Base-by-base conservation (phyloP, 2,888 invertebrate genomes). In the Serripes groenlandicus region DNA sequence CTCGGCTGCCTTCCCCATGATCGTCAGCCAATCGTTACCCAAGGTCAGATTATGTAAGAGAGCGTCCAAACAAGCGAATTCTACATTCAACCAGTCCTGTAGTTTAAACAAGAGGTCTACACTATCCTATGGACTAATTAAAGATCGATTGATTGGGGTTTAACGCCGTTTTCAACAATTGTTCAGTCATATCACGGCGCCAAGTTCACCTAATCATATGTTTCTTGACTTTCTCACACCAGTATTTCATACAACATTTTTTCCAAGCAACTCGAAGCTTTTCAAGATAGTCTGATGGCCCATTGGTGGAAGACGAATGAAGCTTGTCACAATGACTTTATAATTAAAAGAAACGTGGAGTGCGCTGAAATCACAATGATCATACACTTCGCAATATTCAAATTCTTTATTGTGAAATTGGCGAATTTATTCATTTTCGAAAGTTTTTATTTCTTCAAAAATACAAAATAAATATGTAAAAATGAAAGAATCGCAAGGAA, bases 1-100 rank as follows among this genome's bases (percentile, higher is more conserved):
- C 32, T 76, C 52, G 1, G 94, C 93, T 5, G 91, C 93, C 15
- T 75, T 74, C 0, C 90, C 93, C 93, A 93, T 93, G 79, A 91
- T 88, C 26, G 42, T 78, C 49, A 94, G 78, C 94, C 94, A 94
- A 3, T 73, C 70, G 21, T 80, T 70, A 4, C 91, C 93, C 9
- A 92, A 76, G 34, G 71, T 56, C 5, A 92, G 64, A 62, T 91
- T 87, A 5, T 83, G 75, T 42, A 86, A 79, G 1, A 91, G 77
- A 5, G 89, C 84, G n/a, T 89, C 79, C 21, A 92, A 85, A 15
- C 87, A 81, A 64, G 88, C 84, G n/a, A 92, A 88, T 69, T 93
- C 90, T n/a, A 87, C 84, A 69, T 93, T 90, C 70, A 94, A 75
- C 92, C 92, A 93, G 79, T 93, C 93, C 92, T 93, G 73, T 42